Evolutionary conservation across 2,888 invertebrate species (phyloP), one percentile per base, ranked within the genome.

Genomic region (Caenorhabditis zanzibari): DNA sequence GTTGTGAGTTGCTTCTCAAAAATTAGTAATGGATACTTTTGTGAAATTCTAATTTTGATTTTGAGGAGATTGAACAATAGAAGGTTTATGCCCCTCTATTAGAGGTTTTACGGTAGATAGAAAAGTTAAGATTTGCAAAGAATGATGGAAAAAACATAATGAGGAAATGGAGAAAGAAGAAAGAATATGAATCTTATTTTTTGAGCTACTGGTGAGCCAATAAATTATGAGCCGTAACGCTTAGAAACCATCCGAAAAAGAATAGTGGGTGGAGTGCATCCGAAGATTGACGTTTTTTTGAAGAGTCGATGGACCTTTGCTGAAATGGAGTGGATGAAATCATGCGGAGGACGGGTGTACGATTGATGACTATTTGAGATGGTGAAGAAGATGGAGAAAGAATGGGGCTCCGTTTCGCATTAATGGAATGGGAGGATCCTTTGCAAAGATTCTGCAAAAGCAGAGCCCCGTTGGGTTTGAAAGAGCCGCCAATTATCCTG

Each of bases 181-280:
- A 32, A 32, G 38, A 47, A 19, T 41, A 80, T 74, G 69, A 66
- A 73, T 66, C 68, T 74, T 80, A 59, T 76, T 59, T 59, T 59
- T 52, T 14, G n/a, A n/a, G n/a, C n/a, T n/a, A n/a, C n/a, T n/a
- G n/a, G 32, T 49, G 68, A 41, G 59, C n/a, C 28, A 3, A 64
- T 64, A 64, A 74, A 63, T 74, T 64, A 75, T 75, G 74, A 75
- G 66, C 66, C 44, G 24, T 28, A 75, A 47, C 58, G 74, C 74
- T 47, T 75, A 66, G 76, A 68, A 76, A 76, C 76, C 59, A 68
- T 76, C 66, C 66, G 47, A 32, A 35, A 14, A 35, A 35, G 12
- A 12, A 52, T 22, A 10, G 47, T 16, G 49, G 32, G 24, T 10
- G 32, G 47, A 22, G 26, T 44, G 61, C 47, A 19, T 52, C 35